Conservation (phyloP, 23 tunicate genomes). For the Botrylloides violaceus region DNA sequence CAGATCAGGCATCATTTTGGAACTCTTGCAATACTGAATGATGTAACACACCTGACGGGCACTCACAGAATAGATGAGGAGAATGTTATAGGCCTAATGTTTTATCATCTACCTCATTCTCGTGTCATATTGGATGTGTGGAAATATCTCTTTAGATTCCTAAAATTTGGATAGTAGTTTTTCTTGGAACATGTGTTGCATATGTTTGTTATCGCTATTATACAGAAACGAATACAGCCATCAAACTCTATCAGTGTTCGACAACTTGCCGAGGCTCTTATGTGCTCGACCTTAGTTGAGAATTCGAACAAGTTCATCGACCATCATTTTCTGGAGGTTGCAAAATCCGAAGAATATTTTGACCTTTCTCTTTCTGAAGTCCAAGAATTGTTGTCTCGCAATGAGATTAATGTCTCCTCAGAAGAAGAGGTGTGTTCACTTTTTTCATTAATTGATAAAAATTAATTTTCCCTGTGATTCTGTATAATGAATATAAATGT, state of each 20-base stretch:
- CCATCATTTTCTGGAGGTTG: constrained; percentile 69
- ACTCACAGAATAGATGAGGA: too few species aligned
- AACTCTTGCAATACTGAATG: too few species aligned
- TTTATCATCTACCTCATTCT: too few species aligned
- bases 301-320: constrained; percentile 56
- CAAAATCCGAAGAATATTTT: constrained; percentile 73
- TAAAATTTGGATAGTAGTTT: too few species aligned
- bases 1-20: too few species aligned
- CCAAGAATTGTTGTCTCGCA: constrained; percentile 42
- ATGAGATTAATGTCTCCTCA: constrained; percentile 62
- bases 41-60: too few species aligned
- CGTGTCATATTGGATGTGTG: too few species aligned
- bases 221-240: constrained; percentile 53
- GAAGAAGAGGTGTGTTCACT: constrained; percentile 46
- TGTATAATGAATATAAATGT: background rate
- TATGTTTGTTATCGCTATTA: background rate
- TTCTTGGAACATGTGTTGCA: background rate
- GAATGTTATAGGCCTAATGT: too few species aligned
- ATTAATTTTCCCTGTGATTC: background rate
- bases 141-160: too few species aligned
- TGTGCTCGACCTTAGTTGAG: constrained; percentile 67
- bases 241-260: constrained; percentile 54
- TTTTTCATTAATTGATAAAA: background rate
- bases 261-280: constrained; percentile 60
- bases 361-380: constrained; percentile 34